Conservation (phyloP, 92 coral and sea anemone genomes). For the Montipora capitata region DNA sequence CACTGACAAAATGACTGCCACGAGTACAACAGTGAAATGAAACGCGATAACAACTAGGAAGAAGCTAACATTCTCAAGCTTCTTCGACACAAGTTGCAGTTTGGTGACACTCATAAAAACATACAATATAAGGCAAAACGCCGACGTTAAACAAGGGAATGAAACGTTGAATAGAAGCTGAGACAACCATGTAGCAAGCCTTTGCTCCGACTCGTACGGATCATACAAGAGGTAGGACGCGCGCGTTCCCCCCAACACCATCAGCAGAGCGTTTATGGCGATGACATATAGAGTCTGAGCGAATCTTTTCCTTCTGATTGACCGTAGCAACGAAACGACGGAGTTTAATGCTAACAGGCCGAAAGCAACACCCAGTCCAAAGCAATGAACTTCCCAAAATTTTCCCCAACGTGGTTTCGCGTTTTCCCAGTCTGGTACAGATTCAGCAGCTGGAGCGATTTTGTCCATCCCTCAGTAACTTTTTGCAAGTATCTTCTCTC, state of each 20-base stretch:
- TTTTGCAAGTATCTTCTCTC: too few relatives aligned
- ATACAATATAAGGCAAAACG: constrained; percentile 80
- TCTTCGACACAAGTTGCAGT: constrained; percentile 49
- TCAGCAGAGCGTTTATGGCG: constrained; percentile 72
- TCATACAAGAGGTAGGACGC: constrained; percentile 74
- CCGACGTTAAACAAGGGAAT: constrained; percentile 83
- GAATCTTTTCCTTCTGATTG: constrained; percentile 26
- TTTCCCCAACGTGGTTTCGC: constrained; percentile 85
- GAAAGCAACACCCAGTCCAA: constrained; percentile 81
- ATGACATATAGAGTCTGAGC: constrained; percentile 53
- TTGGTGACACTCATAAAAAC: constrained; percentile 87
- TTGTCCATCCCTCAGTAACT: too few relatives aligned
- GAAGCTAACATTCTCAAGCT: constrained; percentile 71
- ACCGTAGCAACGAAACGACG: constrained; percentile 64
- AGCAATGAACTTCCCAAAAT: constrained; percentile 91
- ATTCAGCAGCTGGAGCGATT: constrained; percentile 68
- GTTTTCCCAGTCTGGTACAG: constrained; percentile 89
- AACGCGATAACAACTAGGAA: constrained; percentile 60
- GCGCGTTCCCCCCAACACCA: constrained; percentile 71
- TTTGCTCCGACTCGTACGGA: constrained; percentile 81
- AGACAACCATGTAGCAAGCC: constrained; percentile 49
- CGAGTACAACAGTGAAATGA: constrained; percentile 74
- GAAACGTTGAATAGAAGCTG: constrained; percentile 70
- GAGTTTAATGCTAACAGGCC: constrained; percentile 76
- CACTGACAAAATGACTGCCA: constrained; percentile 56